Percentiles rank a stretch among this genome's conserved stretches.
These are phyloP conservation scores for Drosophila nigrodunni DNA, from an alignment of 1,140 invertebrate species.

Conservation along the genomic window DNA sequence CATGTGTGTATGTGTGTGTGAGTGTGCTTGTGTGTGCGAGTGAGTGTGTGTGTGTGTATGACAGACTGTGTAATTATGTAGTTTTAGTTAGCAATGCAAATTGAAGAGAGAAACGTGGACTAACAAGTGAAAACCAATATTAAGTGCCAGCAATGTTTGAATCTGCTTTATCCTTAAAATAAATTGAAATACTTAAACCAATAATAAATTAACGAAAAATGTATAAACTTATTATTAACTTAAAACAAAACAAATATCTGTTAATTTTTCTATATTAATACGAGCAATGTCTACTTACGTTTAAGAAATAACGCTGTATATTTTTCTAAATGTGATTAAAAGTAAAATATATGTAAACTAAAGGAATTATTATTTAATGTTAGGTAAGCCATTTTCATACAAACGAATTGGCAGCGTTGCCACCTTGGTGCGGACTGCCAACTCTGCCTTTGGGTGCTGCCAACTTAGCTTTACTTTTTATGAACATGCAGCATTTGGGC, in stretches of 20 bases:
- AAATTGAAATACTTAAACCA: constrained; percentile 50
- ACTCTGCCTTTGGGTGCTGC: no score
- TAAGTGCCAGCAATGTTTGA: constrained; percentile 34
- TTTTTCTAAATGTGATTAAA: constrained; percentile 80
- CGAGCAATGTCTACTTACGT: constrained; percentile 50
- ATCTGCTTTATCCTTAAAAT: constrained; percentile 30
- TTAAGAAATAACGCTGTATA: constrained; percentile 71
- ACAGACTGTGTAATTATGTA: constrained; percentile 40
- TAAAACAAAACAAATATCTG: constrained; percentile 58
- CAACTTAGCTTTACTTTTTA: no score
- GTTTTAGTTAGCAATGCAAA: constrained; percentile 74
- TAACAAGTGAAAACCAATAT: constrained; percentile 59
- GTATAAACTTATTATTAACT: constrained; percentile 50
- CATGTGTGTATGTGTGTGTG: constrained; percentile 1
- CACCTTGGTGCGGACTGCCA: no score
- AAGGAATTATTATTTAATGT: no score
- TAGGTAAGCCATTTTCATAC: no score
- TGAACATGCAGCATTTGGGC: no score
- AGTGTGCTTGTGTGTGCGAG: constrained; percentile 14
- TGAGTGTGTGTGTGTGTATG: constrained; percentile 3
- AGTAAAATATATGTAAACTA: neutral
- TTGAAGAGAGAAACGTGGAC: constrained; percentile 68
- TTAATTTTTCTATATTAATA: constrained; percentile 63
- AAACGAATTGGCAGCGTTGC: no score
- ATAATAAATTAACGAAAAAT: constrained; percentile 50